Evolutionary conservation across 1,140 invertebrate genomes (phyloP), one percentile per base, ranked within the genome.

Genomic region (Drosophila seguyi): DNA sequence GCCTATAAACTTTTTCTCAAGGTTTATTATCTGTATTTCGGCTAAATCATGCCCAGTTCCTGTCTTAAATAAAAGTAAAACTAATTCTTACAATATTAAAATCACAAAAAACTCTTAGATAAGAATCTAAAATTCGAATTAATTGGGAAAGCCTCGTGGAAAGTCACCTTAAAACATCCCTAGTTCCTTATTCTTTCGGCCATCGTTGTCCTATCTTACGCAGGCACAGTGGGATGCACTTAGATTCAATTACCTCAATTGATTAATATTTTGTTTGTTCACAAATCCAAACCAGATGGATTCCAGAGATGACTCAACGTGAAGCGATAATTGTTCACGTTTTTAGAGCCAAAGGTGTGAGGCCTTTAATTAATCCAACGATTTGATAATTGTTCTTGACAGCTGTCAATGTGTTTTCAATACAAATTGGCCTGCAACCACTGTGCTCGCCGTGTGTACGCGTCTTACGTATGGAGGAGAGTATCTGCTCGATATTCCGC

Each of bases 401-500:
- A 78, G 75, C 59, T 71, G 44, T 16, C 16, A 10, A 6, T 25
- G 14, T 14, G 6, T 14, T 13, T 34, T 13, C 27, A 4, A 34
- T 57, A 45, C 14, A 16, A 39, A 57, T 47, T 11, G 34, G 7
- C 8, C 22, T 38, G 22, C 4, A 63, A 67, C 62, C 83, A 86
- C 58, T 83, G 83, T 87, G 73, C 63, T 75, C 80, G 58, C 80
- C 57, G 82, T 71, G 82, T 75, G 83, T 86, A 81, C 63, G 83
- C 82, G 81, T 56, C 63, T 83, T 79, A 75, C 75, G 80, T 85
- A 55, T 34, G 34, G 36, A 25, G 31, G 52, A 36, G 52, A 53
- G 20, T 36, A 53, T 53, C 69, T 61, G 47, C 67, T 73, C 71
- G 71, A 71, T 72, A 83, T 83, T 66, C 68, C 53, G 56, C 76